Evolutionary conservation across 2,113 vertebrate genomes (phyloP), one percentile per base, ranked within the genome.

Genomic region (Petrocephalus zakoni): DNA sequence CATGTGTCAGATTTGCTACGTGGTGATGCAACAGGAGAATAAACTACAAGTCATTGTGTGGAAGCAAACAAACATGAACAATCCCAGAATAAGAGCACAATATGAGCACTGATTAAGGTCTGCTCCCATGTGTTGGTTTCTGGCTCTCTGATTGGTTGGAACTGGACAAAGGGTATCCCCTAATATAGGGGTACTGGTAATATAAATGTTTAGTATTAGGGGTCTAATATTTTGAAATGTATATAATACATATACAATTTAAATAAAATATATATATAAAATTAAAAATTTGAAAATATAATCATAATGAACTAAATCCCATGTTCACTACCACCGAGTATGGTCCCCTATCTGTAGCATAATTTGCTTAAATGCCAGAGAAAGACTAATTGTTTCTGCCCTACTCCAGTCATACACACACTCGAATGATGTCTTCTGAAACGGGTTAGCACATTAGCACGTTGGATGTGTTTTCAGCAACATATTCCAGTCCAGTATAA

Each of bases 71-170:
- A 78, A 42, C 15, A 78, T 78, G 7, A 42, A 78, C 72, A 78
- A 7, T 78, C 15, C 15, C 37, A 78, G 34, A 78, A 78, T 42
- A 42, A 78, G 15, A 78, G 72, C 29, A 78, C 34, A 37, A 78
- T 15, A 78, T 22, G 55, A 53, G 25, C 96, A 29, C 2, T 87
- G 94, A 95, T 95, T 95, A 94, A 95, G 95, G 96, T 96, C 96
- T 95, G 95, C 95, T 93, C 93, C 94, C 96, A 95, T 95, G 95
- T 96, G 94, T 95, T 94, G 94, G 95, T 96, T 97, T 96, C 96
- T 95, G 91, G 91, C 94, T 95, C 94, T 95, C 95, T 96, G 96
- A 96, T 95, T 37, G 96, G 96, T 96, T 95, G 95, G 96, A 96
- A 96, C 95, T 96, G 95, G 96, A 37, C 96, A 96, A 96, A 95